phyloP scores from a whole-genome alignment of 2,113 vertebrate species.

The Anguilla japonica region DNA sequence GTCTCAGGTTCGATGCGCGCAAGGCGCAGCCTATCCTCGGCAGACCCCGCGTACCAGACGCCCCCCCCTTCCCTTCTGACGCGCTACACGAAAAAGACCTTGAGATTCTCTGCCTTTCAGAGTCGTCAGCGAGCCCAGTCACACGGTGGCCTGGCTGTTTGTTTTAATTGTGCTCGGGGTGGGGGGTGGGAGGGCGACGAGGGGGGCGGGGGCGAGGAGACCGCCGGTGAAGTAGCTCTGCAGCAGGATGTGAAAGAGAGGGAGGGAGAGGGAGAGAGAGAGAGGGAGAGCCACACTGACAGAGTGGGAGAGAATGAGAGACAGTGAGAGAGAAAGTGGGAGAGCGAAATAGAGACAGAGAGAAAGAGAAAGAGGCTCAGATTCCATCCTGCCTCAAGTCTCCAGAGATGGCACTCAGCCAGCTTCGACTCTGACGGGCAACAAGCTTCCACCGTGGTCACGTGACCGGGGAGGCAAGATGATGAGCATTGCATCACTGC shows the following conservation, averaged over 20 bases:
- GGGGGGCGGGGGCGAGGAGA: background rate
- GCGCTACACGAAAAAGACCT: background rate
- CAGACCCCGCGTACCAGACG: background rate
- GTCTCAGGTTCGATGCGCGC: background rate
- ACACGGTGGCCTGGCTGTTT: background rate
- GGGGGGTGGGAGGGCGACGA: background rate
- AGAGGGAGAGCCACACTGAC: background rate
- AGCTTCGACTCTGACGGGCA: background rate
- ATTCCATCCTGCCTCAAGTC: background rate
- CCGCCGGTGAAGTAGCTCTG: background rate
- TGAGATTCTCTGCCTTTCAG: background rate
- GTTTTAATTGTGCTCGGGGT: background rate
- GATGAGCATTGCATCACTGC: background rate
- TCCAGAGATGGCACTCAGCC: background rate
- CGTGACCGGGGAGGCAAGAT: background rate
- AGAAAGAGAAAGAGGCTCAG: background rate
- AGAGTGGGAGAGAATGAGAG: no score
- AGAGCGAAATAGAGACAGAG: background rate
- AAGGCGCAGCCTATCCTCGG: background rate
- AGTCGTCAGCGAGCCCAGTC: background rate
- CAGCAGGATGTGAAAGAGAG: background rate
- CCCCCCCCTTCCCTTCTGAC: background rate
- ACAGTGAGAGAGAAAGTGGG: background rate
- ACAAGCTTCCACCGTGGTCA: background rate
- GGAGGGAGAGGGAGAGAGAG: background rate